phyloP scores from a whole-genome alignment of 2,797 vertebrate species.

The Hybognathus amarus region DNA sequence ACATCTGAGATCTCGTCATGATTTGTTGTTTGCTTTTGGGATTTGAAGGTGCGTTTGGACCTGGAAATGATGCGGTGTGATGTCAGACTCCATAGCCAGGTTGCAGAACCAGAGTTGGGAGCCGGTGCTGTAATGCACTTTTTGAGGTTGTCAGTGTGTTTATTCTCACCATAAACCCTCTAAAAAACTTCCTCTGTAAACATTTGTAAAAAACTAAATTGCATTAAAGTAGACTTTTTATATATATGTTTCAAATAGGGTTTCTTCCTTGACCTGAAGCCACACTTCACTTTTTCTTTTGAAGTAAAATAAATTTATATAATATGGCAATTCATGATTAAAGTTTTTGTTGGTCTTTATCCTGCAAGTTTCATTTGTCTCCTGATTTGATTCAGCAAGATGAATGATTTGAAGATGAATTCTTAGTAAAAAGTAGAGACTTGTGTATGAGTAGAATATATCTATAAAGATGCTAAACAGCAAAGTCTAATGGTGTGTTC shows the following conservation, averaged over 20 bases:
- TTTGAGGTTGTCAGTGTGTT: background rate
- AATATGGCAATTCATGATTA: background rate
- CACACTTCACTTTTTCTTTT: background rate
- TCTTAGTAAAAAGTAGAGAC: too few species aligned
- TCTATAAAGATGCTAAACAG: too few species aligned
- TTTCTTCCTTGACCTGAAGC: constrained; percentile 1
- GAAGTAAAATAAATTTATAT: background rate
- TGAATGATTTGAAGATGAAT: background rate
- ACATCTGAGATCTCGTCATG: too few species aligned
- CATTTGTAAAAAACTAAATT: constrained; percentile 12
- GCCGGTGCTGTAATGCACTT: background rate
- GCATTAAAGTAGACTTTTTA: constrained; percentile 22
- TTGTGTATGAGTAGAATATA: too few species aligned
- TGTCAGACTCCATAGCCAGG: background rate
- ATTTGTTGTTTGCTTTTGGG: background rate
- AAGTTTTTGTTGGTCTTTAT: background rate
- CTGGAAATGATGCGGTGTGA: background rate
- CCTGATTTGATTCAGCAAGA: background rate
- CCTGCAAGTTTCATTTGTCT: background rate
- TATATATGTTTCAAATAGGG: constrained; percentile 10
- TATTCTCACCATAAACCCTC: background rate
- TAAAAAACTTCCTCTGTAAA: background rate
- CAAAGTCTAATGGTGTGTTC: too few species aligned
- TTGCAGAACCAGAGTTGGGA: background rate
- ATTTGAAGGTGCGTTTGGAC: background rate